Percentiles rank a stretch among this genome's conserved stretches.
Conservation (phyloP, 2,797 vertebrate species). For the Pipistrellus pipistrellus region DNA sequence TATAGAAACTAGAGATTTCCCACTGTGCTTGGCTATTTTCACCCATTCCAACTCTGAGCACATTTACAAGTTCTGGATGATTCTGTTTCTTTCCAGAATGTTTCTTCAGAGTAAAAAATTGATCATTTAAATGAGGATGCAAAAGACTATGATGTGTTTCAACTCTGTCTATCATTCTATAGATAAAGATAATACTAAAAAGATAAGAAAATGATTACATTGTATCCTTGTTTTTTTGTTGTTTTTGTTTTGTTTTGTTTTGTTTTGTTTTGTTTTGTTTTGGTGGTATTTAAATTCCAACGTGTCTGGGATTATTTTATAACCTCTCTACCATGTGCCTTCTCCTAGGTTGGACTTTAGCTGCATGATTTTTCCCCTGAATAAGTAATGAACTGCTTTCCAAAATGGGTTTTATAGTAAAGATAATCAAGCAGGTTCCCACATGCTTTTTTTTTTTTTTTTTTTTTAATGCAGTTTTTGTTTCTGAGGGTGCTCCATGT, state of each 20-base stretch:
- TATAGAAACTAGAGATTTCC: background rate
- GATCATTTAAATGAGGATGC: background rate
- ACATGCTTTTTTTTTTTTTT: background rate
- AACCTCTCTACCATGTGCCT: background rate
- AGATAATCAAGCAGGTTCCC: conserved; percentile 48
- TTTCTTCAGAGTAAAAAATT: background rate
- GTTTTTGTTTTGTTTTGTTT: background rate
- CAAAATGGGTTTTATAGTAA: conserved; percentile 29
- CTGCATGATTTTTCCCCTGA: background rate
- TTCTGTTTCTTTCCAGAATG: conserved; percentile 40
- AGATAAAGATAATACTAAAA: conserved; percentile 14
- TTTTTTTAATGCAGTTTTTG: conserved; percentile 50
- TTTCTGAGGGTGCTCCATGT: background rate
- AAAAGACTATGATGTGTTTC: background rate
- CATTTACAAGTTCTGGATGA: conserved; percentile 6
- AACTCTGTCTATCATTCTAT: background rate
- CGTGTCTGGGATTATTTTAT: conserved; percentile 33
- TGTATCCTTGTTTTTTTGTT: background rate
- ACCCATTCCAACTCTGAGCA: conserved; percentile 44
- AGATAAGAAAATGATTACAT: background rate
- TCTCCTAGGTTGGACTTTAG: background rate
- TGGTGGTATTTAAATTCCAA: background rate
- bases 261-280: background rate
- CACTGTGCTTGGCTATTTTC: conserved; percentile 6
- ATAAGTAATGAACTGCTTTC: conserved; percentile 35